Conservation (phyloP, 2,113 vertebrate genomes). For the Bufo bufo region DNA sequence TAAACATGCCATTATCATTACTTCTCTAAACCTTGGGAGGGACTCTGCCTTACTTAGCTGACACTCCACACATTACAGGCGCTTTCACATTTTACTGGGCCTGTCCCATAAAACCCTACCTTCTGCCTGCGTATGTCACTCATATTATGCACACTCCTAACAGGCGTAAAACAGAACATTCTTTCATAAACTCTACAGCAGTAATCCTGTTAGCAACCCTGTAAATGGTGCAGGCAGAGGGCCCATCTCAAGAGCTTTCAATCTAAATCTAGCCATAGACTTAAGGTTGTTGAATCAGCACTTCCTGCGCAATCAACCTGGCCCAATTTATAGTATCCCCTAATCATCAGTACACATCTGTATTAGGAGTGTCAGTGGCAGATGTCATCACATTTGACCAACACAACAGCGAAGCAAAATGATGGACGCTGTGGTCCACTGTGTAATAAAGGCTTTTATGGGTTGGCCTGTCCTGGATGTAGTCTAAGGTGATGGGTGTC, state of each 20-base stretch:
- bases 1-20: background rate
- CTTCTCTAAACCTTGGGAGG: constrained; percentile 1
- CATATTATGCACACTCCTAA: background rate
- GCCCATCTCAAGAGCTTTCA: background rate
- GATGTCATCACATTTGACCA: too few relatives aligned
- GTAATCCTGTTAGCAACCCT: constrained; percentile 17
- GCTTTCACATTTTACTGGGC: constrained; percentile 27
- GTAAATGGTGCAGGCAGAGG: background rate
- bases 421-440: too few relatives aligned
- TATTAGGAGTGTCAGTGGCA: too few relatives aligned
- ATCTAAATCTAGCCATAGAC: background rate
- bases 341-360: background rate
- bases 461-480: too few relatives aligned
- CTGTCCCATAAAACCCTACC: constrained; percentile 15
- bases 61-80: constrained; percentile 25
- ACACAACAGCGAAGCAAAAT: too few relatives aligned
- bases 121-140: background rate
- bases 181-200: background rate
- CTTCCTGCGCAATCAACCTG: background rate
- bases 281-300: background rate
- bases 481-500: too few relatives aligned
- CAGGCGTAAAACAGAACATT: background rate
- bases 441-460: too few relatives aligned
- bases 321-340: background rate
- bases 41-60: background rate